These are phyloP conservation scores for Lasiurus cinereus DNA, from an alignment of 2,113 vertebrate species.

Conservation along the genomic window DNA sequence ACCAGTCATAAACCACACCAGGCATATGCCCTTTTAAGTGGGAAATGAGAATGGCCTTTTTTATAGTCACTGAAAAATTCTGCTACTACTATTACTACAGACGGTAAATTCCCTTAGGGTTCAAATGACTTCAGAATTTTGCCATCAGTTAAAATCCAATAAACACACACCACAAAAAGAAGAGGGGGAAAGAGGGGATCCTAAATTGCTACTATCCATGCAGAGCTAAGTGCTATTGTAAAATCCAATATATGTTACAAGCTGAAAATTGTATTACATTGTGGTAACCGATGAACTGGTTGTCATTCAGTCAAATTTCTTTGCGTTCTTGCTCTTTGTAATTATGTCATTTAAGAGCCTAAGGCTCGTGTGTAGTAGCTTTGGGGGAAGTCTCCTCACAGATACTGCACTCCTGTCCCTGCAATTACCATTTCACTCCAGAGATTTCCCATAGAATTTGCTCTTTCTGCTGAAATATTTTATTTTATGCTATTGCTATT, in stretches of 20 bases:
- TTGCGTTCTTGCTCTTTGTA: constrained; percentile 70
- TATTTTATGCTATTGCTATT: constrained; percentile 73
- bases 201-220: background rate
- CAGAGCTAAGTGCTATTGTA: constrained; percentile 55
- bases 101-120: background rate
- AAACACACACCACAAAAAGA: background rate
- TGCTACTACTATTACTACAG: background rate
- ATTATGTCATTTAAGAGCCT: constrained; percentile 55
- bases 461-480: constrained; percentile 78
- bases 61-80: background rate
- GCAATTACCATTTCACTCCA: constrained; percentile 80
- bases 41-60: background rate
- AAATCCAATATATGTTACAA: constrained; percentile 43
- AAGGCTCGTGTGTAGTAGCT: constrained; percentile 48
- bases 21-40: background rate
- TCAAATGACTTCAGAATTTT: constrained; percentile 55
- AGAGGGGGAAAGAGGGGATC: background rate
- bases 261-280: constrained; percentile 44
- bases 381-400: constrained; percentile 68
- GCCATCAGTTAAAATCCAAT: constrained; percentile 35
- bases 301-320: constrained; percentile 61
- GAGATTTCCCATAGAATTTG: constrained; percentile 73
- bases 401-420: constrained; percentile 72
- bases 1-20: background rate
- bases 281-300: constrained; percentile 44